These are phyloP conservation scores for Virgularia gustaviana DNA, from an alignment of 92 coral and sea anemone genomes.

Conservation along the genomic window DNA sequence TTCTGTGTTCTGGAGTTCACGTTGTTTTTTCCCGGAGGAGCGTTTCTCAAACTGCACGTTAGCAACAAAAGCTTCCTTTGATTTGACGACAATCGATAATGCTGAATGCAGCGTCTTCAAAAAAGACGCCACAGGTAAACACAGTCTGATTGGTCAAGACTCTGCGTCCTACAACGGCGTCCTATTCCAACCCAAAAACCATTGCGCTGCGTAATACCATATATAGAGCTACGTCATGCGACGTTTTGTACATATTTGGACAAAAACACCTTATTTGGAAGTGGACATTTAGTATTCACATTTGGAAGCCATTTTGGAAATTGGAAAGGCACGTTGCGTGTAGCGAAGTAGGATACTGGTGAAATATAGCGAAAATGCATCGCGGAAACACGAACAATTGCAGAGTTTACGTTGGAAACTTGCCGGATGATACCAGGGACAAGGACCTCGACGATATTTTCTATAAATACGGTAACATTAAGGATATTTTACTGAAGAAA, in stretches of 20 bases:
- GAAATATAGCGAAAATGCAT: slow-evolving; percentile 54
- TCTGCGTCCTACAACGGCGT: slow-evolving; percentile 37
- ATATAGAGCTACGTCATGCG: not conserved
- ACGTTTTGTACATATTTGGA: not conserved
- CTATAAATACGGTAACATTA: slow-evolving; percentile 92
- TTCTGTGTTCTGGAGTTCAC: not conserved
- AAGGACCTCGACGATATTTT: slow-evolving; percentile 85
- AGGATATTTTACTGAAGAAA: slow-evolving; percentile 82
- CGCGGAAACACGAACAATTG: slow-evolving; percentile 91
- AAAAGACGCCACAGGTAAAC: slow-evolving; percentile 46
- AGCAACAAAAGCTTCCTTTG: not conserved
- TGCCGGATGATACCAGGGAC: slow-evolving; percentile 76
- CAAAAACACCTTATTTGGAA: slow-evolving; percentile 15
- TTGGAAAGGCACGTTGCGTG: not conserved
- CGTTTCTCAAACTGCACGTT: not conserved
- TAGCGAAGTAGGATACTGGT: not conserved
- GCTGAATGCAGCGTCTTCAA: slow-evolving; percentile 42
- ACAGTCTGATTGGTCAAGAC: slow-evolving; percentile 40
- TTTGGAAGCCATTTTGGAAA: slow-evolving; percentile 21
- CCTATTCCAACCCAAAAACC: slow-evolving; percentile 69
- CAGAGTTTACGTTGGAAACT: slow-evolving; percentile 90
- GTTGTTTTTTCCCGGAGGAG: slow-evolving; percentile 11
- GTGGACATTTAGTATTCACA: not conserved
- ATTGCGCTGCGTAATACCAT: slow-evolving; percentile 1
- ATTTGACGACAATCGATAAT: not conserved